Conservation (phyloP, 2,797 vertebrate genomes). For the Rhabdophis nuchalis region DNA sequence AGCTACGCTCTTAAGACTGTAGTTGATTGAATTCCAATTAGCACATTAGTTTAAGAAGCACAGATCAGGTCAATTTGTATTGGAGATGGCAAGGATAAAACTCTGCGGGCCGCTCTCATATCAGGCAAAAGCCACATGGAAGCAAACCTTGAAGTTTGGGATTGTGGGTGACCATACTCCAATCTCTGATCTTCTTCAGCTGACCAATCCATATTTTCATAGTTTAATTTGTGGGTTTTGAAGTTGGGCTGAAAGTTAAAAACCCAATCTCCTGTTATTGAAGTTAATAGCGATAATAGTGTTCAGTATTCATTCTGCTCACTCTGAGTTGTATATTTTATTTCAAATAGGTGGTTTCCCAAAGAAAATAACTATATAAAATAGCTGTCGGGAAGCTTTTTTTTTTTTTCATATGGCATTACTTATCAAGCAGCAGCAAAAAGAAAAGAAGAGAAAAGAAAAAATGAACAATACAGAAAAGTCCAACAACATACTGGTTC, state of each 20-base stretch:
- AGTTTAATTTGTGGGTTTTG: neutral
- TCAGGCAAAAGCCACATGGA: neutral
- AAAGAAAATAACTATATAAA: neutral
- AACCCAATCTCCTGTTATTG: no score
- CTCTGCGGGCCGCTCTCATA: no score
- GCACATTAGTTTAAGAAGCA: neutral
- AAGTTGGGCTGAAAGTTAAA: neutral
- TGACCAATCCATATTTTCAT: neutral
- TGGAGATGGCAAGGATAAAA: neutral
- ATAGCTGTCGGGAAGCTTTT: neutral
- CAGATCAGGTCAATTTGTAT: neutral
- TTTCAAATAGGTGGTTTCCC: slow-evolving; percentile 8
- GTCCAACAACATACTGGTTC: neutral
- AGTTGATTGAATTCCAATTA: neutral
- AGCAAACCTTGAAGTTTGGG: neutral
- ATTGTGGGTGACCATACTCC: neutral
- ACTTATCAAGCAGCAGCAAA: slow-evolving; percentile 21
- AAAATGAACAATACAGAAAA: neutral
- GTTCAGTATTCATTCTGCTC: neutral
- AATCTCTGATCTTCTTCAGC: neutral
- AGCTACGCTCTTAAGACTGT: neutral
- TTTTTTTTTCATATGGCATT: slow-evolving; percentile 9
- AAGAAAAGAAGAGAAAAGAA: neutral
- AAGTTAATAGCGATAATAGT: neutral
- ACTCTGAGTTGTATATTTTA: neutral